Percentiles rank a stretch among this genome's conserved stretches.
phyloP scores from a whole-genome alignment of 2,888 invertebrate genomes.

The Drosophila paramelanica region DNA sequence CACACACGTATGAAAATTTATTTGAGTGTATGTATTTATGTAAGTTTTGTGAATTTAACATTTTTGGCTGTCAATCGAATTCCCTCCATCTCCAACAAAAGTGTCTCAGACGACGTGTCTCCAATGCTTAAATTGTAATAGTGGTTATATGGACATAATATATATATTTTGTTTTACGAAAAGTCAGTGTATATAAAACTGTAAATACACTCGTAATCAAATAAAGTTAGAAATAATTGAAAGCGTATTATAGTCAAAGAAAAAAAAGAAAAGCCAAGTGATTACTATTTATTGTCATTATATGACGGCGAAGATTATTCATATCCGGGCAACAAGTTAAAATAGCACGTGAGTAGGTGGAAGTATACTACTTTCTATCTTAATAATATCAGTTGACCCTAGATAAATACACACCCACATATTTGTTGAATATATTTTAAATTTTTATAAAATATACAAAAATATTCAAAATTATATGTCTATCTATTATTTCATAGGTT shows the following conservation, averaged over 20 bases:
- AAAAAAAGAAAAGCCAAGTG: neutral
- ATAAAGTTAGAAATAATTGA: neutral
- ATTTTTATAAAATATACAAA: no score
- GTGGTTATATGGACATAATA: neutral
- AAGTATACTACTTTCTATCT: neutral
- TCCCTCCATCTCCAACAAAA: constrained; percentile 35
- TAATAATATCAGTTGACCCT: neutral
- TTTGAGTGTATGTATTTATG: constrained; percentile 2
- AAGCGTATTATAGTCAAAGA: neutral
- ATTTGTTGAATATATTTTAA: neutral
- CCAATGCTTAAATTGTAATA: constrained; percentile 21
- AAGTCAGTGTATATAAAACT: neutral
- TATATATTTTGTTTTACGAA: neutral
- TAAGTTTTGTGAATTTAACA: constrained; percentile 19
- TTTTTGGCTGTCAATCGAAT: constrained; percentile 40
- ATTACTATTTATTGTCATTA: neutral
- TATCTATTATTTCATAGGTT: no score
- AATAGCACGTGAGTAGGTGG: neutral
- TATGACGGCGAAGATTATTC: neutral
- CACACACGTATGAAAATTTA: constrained; percentile 2
- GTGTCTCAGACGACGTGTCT: constrained; percentile 38
- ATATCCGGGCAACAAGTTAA: constrained; percentile 17
- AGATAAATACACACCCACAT: neutral
- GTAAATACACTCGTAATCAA: neutral
- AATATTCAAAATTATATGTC: no score